phyloP scores from a whole-genome alignment of 2,888 invertebrate genomes.

The Pterobdella sp. region DNA sequence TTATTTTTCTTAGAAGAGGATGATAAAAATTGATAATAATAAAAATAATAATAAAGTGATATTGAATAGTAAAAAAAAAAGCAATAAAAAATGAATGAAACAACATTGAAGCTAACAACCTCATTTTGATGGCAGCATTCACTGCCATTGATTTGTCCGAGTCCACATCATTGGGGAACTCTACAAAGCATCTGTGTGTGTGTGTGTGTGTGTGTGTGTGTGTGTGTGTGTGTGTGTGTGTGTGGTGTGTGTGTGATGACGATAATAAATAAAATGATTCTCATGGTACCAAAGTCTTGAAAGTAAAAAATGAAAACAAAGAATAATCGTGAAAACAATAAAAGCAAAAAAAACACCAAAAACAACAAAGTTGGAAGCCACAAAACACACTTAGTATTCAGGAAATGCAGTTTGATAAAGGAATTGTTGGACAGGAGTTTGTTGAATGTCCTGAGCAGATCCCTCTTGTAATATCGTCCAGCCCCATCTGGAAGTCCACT shows the following conservation, averaged over 20 bases:
- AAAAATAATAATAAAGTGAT: too few species aligned
- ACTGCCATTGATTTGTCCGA: conserved; percentile 41
- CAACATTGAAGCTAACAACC: too few species aligned
- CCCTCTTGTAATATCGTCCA: conserved; percentile 46
- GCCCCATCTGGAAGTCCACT: conserved; percentile 49
- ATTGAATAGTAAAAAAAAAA: too few species aligned
- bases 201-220: conserved; percentile 13
- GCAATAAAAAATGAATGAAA: too few species aligned
- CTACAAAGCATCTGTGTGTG: conserved; percentile 36
- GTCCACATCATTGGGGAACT: conserved; percentile 30
- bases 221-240: conserved; percentile 20
- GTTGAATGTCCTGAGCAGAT: conserved; percentile 44
- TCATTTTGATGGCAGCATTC: conserved; percentile 48
- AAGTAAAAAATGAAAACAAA: too few species aligned
- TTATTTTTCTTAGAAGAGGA: too few species aligned
- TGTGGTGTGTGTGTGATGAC: not conserved
- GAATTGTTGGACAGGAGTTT: not conserved
- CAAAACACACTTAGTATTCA: conserved; percentile 1
- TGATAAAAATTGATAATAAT: too few species aligned
- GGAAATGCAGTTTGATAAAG: not conserved
- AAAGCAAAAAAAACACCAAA: too few species aligned
- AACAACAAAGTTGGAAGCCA: too few species aligned
- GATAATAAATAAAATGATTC: not conserved
- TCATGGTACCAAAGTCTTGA: too few species aligned
- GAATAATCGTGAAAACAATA: too few species aligned